Evolutionary conservation across 2,888 invertebrate genomes (phyloP).

Genomic region (Petrolisthes cinctipes): DNA sequence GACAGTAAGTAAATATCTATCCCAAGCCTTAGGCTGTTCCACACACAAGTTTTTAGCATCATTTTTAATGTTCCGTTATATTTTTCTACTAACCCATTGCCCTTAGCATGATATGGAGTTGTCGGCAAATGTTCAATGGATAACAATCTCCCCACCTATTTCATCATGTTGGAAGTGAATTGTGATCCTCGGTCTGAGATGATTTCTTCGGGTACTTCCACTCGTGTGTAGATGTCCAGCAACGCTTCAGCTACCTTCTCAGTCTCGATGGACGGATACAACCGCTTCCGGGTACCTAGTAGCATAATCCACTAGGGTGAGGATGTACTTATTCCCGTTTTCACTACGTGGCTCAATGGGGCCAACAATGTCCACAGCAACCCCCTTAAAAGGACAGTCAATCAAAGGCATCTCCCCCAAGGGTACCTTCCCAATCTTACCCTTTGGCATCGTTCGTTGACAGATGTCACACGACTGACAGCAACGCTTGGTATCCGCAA

Average conservation of each 20-base stretch:
- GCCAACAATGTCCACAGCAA: constrained; percentile 28
- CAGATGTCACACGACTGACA: constrained; percentile 34
- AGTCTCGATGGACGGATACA: neutral
- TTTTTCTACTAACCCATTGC: neutral
- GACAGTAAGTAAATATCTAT: neutral
- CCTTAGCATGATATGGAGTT: neutral
- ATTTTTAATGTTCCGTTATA: neutral
- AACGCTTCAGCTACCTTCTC: neutral
- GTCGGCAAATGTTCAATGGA: neutral
- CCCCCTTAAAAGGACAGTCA: constrained; percentile 29
- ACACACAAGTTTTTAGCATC: neutral
- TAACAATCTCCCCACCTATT: neutral
- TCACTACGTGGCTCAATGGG: constrained; percentile 8
- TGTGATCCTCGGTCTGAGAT: neutral
- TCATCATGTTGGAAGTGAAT: neutral
- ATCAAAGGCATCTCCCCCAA: constrained; percentile 9
- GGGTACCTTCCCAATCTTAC: constrained; percentile 4
- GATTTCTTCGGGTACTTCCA: neutral
- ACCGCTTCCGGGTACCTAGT: constrained; percentile 18
- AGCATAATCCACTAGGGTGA: constrained; percentile 14
- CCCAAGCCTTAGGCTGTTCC: neutral
- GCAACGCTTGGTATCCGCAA: neutral
- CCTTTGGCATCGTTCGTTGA: neutral
- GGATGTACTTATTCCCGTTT: neutral
- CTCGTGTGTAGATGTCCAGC: neutral